Evolutionary conservation across 2,113 vertebrate genomes (phyloP), one percentile per base, ranked within the genome.

Genomic region (Centropus unirufus): DNA sequence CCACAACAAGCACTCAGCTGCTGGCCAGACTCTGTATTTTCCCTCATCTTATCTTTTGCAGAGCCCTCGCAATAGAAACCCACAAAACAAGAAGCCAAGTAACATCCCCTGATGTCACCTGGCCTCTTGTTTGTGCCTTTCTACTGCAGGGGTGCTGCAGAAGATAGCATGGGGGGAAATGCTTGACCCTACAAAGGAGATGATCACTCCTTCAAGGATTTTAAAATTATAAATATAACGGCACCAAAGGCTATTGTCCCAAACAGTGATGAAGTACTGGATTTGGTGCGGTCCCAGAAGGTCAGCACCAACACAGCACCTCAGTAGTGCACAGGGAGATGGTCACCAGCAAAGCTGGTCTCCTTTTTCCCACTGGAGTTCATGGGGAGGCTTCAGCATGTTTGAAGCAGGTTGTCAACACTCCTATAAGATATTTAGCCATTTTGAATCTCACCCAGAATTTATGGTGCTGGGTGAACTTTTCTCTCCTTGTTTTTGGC

Each of bases 261-360:
- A 75, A 36, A 21, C 4, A 58, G n/a, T 2, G 5, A 59, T 49
- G 42, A 83, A 30, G n/a, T 0, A 2, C 22, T 55, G 36, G 46
- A 46, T 49, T 87, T 6, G 1, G 26, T 0, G 0, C 69, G 40
- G 34, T 58, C 21, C 24, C 59, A 47, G 34, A 13, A 63, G 49
- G 29, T 72, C 40, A 51, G 79, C 23, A 39, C 15, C 39, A 42
- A 11, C 2, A 14, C 47, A 84, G 52, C 78, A 81, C 13, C 8
- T 14, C 15, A 51, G 51, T 4, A 40, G 3, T 5, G 21, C 57
- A 44, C 23, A 83, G 46, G 5, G 6, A 36, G 26, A 12, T 32
- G 51, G 36, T 44, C 49, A 68, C 22, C 62, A 40, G 10, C 7
- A 54, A 10, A 51, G 29, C 9, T n/a, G 24, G 23, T 32, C 34